A percentile compares a stretch with the other conserved stretches of the same genome.
These are phyloP conservation scores for Gadus macrocephalus DNA, from an alignment of 2,113 vertebrate genomes.

Conservation along the genomic window DNA sequence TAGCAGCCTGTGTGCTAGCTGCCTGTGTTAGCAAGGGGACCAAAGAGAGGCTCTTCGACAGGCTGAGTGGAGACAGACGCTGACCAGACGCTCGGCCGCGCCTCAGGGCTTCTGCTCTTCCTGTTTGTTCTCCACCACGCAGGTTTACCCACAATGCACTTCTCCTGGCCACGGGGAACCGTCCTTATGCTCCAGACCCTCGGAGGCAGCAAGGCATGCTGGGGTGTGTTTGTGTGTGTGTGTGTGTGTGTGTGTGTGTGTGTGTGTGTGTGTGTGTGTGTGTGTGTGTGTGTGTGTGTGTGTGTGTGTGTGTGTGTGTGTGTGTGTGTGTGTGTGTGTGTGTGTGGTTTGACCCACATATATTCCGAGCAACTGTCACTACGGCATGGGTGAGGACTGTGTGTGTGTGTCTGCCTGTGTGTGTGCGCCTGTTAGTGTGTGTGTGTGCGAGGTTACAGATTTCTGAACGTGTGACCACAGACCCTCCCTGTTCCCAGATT, in stretches of 20 bases:
- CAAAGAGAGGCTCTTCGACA: too few relatives aligned
- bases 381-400: not conserved
- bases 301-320: not conserved
- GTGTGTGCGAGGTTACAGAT: not conserved
- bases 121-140: not conserved
- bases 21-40: too few relatives aligned
- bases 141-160: not conserved
- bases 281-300: not conserved
- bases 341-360: not conserved
- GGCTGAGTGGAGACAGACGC: too few relatives aligned
- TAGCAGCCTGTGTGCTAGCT: too few relatives aligned
- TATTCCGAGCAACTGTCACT: too few relatives aligned
- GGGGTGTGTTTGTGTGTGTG: not conserved
- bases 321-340: not conserved
- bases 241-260: not conserved
- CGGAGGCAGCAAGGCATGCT: not conserved
- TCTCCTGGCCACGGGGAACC: not conserved
- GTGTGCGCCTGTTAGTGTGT: conserved; percentile 6
- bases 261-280: not conserved
- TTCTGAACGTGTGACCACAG: too few relatives aligned
- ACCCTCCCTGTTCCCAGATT: too few relatives aligned
- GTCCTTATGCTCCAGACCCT: not conserved
- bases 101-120: too few relatives aligned
- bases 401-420: not conserved
- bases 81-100: too few relatives aligned